phyloP scores from a whole-genome alignment of 2,888 invertebrate species.

The Metallyticus violacea region DNA sequence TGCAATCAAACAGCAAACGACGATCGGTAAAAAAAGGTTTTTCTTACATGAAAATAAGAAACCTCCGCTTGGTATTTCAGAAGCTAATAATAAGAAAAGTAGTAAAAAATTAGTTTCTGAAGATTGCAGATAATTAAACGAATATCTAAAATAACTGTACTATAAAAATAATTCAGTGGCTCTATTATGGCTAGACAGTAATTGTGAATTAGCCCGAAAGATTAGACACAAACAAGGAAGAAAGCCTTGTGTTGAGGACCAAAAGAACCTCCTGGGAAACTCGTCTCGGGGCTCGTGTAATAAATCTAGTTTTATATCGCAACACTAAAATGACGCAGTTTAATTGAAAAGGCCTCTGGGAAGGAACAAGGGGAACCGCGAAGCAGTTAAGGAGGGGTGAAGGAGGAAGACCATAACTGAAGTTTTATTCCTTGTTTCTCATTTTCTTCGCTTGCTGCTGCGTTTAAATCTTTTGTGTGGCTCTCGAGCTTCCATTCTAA shows the following conservation, averaged over 20 bases:
- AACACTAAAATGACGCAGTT: conserved; percentile 31
- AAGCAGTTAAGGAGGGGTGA: not conserved
- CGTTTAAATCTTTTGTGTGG: not conserved
- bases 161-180: not conserved
- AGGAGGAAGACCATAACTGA: not conserved
- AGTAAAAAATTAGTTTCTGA: too few species aligned
- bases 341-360: conserved; percentile 27
- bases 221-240: not conserved
- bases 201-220: not conserved
- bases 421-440: conserved; percentile 1
- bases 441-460: not conserved
- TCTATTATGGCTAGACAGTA: not conserved
- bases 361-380: not conserved
- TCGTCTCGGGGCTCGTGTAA: not conserved
- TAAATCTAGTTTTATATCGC: conserved; percentile 31
- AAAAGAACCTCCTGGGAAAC: not conserved
- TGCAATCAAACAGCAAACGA: too few species aligned
- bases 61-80: too few species aligned
- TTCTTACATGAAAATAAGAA: too few species aligned
- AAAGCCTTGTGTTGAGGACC: not conserved
- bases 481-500: not conserved
- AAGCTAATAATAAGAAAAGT: too few species aligned
- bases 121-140: too few species aligned
- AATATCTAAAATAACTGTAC: not conserved
- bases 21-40: too few species aligned